phyloP scores from a whole-genome alignment of 2,797 vertebrate genomes.

The Odontamblyopus lacepedii region DNA sequence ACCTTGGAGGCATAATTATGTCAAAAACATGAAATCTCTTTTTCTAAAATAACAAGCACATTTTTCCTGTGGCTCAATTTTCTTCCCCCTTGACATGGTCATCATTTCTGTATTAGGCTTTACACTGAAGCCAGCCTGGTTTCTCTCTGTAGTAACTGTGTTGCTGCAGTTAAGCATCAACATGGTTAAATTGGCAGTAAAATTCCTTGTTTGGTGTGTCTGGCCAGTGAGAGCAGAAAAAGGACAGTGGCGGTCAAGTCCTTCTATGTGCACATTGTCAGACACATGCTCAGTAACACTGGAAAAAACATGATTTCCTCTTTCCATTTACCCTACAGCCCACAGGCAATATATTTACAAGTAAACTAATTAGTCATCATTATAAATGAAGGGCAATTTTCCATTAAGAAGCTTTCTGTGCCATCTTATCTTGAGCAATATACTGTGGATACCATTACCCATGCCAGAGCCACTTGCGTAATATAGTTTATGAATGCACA shows the following conservation, averaged over 20 bases:
- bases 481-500: no score
- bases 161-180: constrained; percentile 8
- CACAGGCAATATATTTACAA: constrained; percentile 4
- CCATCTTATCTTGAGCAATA: neutral
- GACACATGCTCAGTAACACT: constrained; percentile 15
- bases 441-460: neutral
- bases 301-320: constrained; percentile 11
- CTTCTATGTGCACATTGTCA: constrained; percentile 38
- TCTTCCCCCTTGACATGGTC: neutral
- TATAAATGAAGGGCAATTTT: neutral
- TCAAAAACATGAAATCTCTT: neutral
- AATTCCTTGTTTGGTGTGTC: constrained; percentile 64
- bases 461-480: no score
- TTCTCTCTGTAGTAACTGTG: constrained; percentile 9
- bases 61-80: neutral
- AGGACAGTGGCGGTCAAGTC: constrained; percentile 21
- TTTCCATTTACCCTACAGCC: constrained; percentile 6
- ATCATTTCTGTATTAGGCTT: neutral
- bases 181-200: constrained; percentile 19
- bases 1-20: neutral
- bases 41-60: neutral
- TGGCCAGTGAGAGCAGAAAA: constrained; percentile 27
- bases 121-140: neutral
- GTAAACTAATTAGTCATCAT: neutral
- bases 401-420: neutral